Evolutionary conservation across 2,888 invertebrate species (phyloP).

Genomic region (Lacanobia oleracea): DNA sequence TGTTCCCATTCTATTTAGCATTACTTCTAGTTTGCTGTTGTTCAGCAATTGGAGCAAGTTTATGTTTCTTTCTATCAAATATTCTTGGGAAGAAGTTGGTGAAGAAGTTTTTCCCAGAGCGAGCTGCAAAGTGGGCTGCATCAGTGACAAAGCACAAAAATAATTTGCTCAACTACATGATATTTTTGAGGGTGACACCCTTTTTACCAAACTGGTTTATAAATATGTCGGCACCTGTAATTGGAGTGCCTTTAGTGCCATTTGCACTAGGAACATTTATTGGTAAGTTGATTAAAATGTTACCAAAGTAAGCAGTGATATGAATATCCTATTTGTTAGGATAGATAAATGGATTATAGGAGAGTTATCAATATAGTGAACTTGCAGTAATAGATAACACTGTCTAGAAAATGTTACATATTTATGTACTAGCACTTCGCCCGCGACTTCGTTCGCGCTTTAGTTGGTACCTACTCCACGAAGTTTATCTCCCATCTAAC

Average conservation of each 20-base stretch:
- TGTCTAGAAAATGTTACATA: neutral
- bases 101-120: slow-evolving; percentile 96
- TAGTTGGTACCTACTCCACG: no score
- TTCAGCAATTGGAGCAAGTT: slow-evolving; percentile 98
- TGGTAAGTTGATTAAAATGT: slow-evolving; percentile 89
- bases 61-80: slow-evolving; percentile 98
- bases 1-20: slow-evolving; percentile 98
- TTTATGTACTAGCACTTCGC: no score
- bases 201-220: slow-evolving; percentile 99
- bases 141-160: slow-evolving; percentile 96
- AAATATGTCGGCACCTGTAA: slow-evolving; percentile 98
- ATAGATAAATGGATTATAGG: neutral
- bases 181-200: slow-evolving; percentile 99
- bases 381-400: slow-evolving; percentile 12
- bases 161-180: slow-evolving; percentile 98
- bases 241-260: slow-evolving; percentile 97
- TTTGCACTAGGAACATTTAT: slow-evolving; percentile 99
- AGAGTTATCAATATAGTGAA: neutral
- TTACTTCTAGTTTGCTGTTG: slow-evolving; percentile 97
- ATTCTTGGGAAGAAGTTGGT: slow-evolving; percentile 96
- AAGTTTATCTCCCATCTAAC: no score
- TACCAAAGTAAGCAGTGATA: no score
- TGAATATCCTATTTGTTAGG: neutral
- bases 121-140: slow-evolving; percentile 95
- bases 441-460: no score